Evolutionary conservation across 2,113 vertebrate species (phyloP).

Genomic region (Cygnus atratus): DNA sequence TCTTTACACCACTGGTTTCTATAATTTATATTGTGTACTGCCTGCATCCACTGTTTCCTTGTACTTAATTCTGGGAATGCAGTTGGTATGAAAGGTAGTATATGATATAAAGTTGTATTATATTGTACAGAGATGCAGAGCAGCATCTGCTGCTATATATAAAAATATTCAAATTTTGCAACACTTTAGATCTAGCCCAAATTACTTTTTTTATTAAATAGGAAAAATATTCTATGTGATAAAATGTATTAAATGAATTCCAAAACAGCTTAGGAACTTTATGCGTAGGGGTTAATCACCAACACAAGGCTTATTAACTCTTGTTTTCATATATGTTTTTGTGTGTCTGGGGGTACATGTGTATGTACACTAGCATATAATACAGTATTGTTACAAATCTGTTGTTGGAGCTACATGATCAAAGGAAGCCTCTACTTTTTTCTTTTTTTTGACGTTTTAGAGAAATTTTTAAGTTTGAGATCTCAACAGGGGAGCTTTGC

Average conservation of each 20-base stretch:
- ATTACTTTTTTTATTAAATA: background rate
- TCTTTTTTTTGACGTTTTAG: background rate
- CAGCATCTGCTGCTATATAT: constrained; percentile 3
- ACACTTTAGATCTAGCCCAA: background rate
- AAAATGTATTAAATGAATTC: background rate
- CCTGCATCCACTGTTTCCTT: background rate
- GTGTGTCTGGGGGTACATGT: background rate
- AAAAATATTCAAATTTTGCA: constrained; percentile 9
- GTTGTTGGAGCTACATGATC: background rate
- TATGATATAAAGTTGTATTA: constrained; percentile 38
- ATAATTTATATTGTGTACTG: background rate
- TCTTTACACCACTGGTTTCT: constrained; percentile 25
- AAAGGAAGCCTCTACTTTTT: background rate
- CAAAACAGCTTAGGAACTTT: background rate
- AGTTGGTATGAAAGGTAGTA: constrained; percentile 11
- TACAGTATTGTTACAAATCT: background rate
- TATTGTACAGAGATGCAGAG: background rate
- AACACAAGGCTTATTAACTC: background rate
- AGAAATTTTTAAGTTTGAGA: background rate
- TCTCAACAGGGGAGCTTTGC: background rate
- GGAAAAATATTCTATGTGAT: background rate
- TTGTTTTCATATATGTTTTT: background rate
- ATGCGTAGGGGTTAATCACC: background rate
- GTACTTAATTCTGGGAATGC: constrained; percentile 17
- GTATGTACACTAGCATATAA: background rate